These are phyloP conservation scores for Yponomeuta evonymella DNA, from an alignment of 2,888 invertebrate species.

Conservation along the genomic window DNA sequence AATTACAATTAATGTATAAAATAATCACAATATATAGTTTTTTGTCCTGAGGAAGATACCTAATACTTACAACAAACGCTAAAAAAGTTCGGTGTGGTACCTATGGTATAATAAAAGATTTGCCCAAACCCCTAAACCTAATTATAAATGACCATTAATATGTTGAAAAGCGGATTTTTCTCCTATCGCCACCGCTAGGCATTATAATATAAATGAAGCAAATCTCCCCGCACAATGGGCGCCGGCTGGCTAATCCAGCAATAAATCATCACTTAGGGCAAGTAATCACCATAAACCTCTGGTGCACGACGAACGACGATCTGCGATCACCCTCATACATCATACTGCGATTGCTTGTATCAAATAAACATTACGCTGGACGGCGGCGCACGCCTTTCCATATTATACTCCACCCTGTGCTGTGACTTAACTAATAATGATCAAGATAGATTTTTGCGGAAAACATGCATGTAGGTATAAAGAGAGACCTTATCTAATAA, in stretches of 20 bases:
- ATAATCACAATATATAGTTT: too few relatives aligned
- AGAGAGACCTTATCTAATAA: too few relatives aligned
- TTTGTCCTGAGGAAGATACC: not conserved
- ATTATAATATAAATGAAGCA: slow-evolving; percentile 67
- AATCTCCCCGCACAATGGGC: slow-evolving; percentile 63
- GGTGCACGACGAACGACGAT: slow-evolving; percentile 26
- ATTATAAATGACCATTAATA: slow-evolving; percentile 32
- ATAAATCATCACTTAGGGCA: slow-evolving; percentile 73
- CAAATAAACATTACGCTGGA: slow-evolving; percentile 68
- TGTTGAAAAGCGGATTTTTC: slow-evolving; percentile 52
- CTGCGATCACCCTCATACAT: slow-evolving; percentile 54
- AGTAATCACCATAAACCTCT: slow-evolving; percentile 70
- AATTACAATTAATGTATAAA: too few relatives aligned
- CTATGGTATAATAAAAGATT: not conserved
- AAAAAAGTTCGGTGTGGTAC: not conserved
- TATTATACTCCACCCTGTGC: slow-evolving; percentile 39
- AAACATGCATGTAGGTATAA: too few relatives aligned
- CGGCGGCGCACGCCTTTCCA: slow-evolving; percentile 40
- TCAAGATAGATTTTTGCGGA: not conserved
- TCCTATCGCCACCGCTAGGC: slow-evolving; percentile 36
- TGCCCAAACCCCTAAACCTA: not conserved
- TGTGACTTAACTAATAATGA: slow-evolving; percentile 47
- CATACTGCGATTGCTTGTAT: slow-evolving; percentile 70
- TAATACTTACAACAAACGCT: not conserved
- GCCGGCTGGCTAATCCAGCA: slow-evolving; percentile 64